A percentile compares a stretch with the other conserved stretches of the same genome.
These are phyloP conservation scores for Norana najaformis DNA, from an alignment of 2,888 invertebrate genomes.

Conservation along the genomic window DNA sequence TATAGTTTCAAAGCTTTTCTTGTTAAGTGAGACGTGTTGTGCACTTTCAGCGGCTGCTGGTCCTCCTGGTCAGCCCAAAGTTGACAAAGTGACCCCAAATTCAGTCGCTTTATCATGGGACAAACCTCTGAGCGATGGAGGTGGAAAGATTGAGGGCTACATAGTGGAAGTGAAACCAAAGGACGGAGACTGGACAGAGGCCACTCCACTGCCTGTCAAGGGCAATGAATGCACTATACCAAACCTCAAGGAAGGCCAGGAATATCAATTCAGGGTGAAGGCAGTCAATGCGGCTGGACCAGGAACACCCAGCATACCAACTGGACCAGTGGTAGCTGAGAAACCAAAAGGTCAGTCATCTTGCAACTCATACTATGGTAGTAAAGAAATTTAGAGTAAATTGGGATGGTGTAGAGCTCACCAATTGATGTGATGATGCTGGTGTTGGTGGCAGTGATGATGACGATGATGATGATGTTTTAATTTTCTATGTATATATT, in stretches of 20 bases:
- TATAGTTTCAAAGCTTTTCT: too few species aligned
- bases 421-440: not conserved
- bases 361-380: too few species aligned
- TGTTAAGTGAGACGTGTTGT: too few species aligned
- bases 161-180: slow-evolving; percentile 94
- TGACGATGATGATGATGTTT: not conserved
- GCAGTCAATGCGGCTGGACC: slow-evolving; percentile 94
- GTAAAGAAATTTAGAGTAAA: too few species aligned
- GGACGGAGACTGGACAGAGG: slow-evolving; percentile 75
- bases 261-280: slow-evolving; percentile 95
- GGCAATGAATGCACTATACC: slow-evolving; percentile 82
- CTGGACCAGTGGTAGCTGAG: slow-evolving; percentile 84
- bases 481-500: not conserved
- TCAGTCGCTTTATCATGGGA: slow-evolving; percentile 96
- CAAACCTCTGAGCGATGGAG: slow-evolving; percentile 90
- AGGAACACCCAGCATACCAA: slow-evolving; percentile 83
- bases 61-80: slow-evolving; percentile 86
- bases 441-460: not conserved
- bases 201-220: slow-evolving; percentile 75
- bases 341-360: slow-evolving; percentile 79
- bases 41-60: slow-evolving; percentile 78
- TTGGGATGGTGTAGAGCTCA: too few species aligned
- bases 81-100: slow-evolving; percentile 92
- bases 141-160: slow-evolving; percentile 92
- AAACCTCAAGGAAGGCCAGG: slow-evolving; percentile 93